Evolutionary conservation across 2,113 vertebrate genomes (phyloP), one percentile per base, ranked within the genome.

Genomic region (Chaenogobius annularis): DNA sequence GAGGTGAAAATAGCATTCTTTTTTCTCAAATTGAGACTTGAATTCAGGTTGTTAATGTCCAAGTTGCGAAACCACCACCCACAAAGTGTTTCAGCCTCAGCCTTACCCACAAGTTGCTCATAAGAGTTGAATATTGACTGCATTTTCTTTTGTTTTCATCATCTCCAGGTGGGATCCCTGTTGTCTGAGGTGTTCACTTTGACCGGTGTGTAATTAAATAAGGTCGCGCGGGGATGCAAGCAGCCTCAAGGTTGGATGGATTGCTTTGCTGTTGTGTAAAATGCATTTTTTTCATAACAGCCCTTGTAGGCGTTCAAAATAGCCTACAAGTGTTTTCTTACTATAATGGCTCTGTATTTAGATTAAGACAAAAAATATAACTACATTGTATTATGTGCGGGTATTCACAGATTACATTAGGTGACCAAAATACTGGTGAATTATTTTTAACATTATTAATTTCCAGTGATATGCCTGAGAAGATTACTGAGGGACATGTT

Each of bases 11-110:
- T 93, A 88, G 86, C 82, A 88, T 93, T 90, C 85, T 83, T 78
- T 75, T 88, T 88, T 88, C 84, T 93, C 91, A 93, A n/a, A 91
- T 80, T 89, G 86, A 90, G 83, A 81, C 77, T 91, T 93, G 85
- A n/a, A 93, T 93, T 92, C 87, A 86, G 91, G 92, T n/a, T n/a
- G 91, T 93, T 88, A 90, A 85, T n/a, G n/a, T n/a, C 89, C 91
- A 93, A 91, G 91, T n/a, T 91, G 87, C 91, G 87, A 90, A 92
- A 87, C 77, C 80, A 73, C 85, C 91, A 67, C 85, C 82, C 80
- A 73, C 70, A 15, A 65, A 62, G 81, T 84, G 87, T 83, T 81
- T 80, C 55, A 77, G 71, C 82, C 22, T 81, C 81, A 72, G 82
- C 68, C 75, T 82, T 85, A 66, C 80, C 80, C 70, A 64, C 69